Conservation (phyloP, 2,113 vertebrate species). For the Talpa occidentalis region DNA sequence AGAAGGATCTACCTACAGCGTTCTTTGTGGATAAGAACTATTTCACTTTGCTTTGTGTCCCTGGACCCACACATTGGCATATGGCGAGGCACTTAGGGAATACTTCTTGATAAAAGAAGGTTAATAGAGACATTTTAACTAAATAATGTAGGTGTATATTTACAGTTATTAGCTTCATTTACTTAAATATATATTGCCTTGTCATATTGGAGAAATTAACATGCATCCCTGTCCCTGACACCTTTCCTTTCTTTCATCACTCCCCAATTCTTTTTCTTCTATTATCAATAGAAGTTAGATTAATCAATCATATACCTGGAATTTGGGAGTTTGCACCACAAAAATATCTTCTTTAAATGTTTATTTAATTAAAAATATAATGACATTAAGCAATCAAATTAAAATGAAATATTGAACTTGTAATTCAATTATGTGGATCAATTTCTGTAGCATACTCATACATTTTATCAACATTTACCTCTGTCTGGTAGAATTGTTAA, state of each 20-base stretch:
- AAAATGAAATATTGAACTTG: not conserved
- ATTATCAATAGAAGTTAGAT: not conserved
- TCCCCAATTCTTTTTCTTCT: not conserved
- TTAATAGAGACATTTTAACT: constrained; percentile 3
- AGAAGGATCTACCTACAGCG: not conserved
- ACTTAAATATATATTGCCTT: not conserved
- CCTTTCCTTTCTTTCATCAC: not conserved
- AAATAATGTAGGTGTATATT: not conserved
- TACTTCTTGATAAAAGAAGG: constrained; percentile 2
- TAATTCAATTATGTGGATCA: not conserved
- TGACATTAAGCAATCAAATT: not conserved
- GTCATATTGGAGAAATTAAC: not conserved
- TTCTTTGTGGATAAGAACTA: not conserved
- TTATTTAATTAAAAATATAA: constrained; percentile 18
- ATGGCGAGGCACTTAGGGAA: not conserved
- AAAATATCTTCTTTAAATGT: constrained; percentile 4
- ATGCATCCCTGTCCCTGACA: not conserved
- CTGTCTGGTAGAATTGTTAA: not conserved
- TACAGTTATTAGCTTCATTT: not conserved
- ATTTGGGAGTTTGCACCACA: not conserved
- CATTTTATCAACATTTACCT: not conserved
- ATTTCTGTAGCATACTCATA: not conserved
- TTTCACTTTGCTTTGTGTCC: not conserved
- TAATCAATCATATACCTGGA: not conserved
- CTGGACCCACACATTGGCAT: not conserved